phyloP scores from a whole-genome alignment of 2,113 vertebrate genomes.

The Caranx melampygus region DNA sequence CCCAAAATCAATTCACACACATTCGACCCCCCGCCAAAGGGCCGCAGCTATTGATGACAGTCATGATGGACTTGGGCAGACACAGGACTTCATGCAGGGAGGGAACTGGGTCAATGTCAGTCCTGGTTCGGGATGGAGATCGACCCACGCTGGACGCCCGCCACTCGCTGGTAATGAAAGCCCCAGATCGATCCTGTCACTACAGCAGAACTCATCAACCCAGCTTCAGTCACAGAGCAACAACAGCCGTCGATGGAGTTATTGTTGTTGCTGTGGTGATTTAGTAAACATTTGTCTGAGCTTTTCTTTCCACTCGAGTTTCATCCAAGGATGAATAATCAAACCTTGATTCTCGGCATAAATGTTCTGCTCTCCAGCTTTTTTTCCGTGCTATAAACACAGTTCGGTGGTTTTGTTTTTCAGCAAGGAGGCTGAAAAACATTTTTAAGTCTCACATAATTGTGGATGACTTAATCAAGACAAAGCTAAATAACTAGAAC shows the following conservation, averaged over 20 bases:
- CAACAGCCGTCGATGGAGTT: conserved; percentile 22
- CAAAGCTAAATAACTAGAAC: conserved; percentile 8
- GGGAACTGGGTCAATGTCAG: conserved; percentile 77
- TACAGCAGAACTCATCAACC: conserved; percentile 45
- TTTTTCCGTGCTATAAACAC: conserved; percentile 5
- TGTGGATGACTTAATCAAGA: conserved; percentile 28
- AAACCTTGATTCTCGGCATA: not conserved
- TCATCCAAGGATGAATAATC: conserved; percentile 21
- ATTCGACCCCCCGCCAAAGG: conserved; percentile 24
- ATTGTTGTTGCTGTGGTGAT: conserved; percentile 49
- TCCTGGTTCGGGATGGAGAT: conserved; percentile 78
- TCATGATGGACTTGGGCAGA: conserved; percentile 62
- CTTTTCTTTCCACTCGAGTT: not conserved
- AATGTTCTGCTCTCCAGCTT: conserved; percentile 1
- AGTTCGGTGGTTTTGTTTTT: conserved; percentile 10
- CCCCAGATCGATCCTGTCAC: conserved; percentile 59
- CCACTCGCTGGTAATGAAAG: conserved; percentile 76
- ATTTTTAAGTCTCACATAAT: conserved; percentile 24
- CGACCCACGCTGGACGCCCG: conserved; percentile 60
- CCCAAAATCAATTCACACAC: conserved; percentile 61
- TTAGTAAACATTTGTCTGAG: conserved; percentile 58
- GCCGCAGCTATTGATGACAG: conserved; percentile 58
- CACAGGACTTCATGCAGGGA: conserved; percentile 29
- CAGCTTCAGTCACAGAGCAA: conserved; percentile 26
- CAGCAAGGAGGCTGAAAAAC: conserved; percentile 14